Evolutionary conservation across 2,113 vertebrate species (phyloP), one percentile per base, ranked within the genome.

Genomic region (Ophthalmolycus amberensis): DNA sequence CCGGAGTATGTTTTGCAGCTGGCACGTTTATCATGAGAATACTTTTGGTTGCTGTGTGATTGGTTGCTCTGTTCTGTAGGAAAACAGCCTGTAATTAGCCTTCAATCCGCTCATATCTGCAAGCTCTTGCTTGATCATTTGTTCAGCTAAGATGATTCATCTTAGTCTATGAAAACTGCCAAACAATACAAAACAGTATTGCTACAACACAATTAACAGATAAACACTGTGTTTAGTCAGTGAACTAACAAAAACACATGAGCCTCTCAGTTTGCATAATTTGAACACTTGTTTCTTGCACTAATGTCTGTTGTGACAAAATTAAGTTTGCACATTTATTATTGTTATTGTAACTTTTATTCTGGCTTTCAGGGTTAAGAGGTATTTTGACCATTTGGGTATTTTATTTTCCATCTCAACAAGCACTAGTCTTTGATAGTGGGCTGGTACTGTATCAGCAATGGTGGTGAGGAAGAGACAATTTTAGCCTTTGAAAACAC

Each of bases 51-150:
- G 46, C 68, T 54, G 34, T 25, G 25, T 54, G 56, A 42, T 56
- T 25, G 25, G 25, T 25, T 25, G 25, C n/a, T n/a, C n/a, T 84
- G 38, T 80, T 82, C 44, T 80, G 63, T 40, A 70, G 65, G 40
- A n/a, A n/a, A 82, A 22, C 40, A 69, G 22, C 60, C 60, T 89
- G 64, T 71, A 79, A 90, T 88, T 74, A 79, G 32, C 38, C 20
- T 58, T 62, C 29, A 78, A 46, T 59, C 72, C 46, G 34, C 38
- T 83, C 44, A 73, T 73, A 62, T 62, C 25, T 79, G 42, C 38
- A 38, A 46, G 59, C 42, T 56, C 64, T n/a, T 48, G 32, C 59
- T 54, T 38, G 44, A 62, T 74, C 10, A 71, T 79, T 76, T 84
- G 50, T 70, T 75, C 27, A 52, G 69, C 54, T 64, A 22, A 84